These are phyloP conservation scores for Drosophila malerkotliana DNA, from an alignment of 1,140 invertebrate species.

Conservation along the genomic window DNA sequence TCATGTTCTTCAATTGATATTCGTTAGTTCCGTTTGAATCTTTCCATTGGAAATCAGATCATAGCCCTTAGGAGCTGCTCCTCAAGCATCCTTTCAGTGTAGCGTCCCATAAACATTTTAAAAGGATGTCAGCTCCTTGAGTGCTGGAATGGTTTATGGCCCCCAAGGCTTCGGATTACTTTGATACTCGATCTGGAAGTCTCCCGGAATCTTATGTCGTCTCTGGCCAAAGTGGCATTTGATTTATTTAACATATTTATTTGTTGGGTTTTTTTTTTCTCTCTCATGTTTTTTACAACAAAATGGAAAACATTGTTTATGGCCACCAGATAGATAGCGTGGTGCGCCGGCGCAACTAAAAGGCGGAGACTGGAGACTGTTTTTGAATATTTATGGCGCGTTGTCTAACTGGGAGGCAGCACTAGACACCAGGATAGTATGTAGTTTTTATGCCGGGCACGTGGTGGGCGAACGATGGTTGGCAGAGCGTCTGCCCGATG, in stretches of 20 bases:
- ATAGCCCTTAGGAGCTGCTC: no score
- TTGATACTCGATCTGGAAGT: slow-evolving; percentile 17
- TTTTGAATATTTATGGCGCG: slow-evolving; percentile 65
- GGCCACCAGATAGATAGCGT: slow-evolving; percentile 46
- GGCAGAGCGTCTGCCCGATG: slow-evolving; percentile 23
- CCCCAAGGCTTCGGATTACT: slow-evolving; percentile 63
- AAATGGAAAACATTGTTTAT: slow-evolving; percentile 57
- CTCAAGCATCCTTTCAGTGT: neutral
- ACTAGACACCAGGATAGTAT: slow-evolving; percentile 3
- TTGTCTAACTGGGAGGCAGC: slow-evolving; percentile 40
- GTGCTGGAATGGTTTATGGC: slow-evolving; percentile 53
- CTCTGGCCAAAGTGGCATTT: slow-evolving; percentile 46
- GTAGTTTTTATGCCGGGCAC: slow-evolving; percentile 56
- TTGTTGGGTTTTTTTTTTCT: slow-evolving; percentile 16
- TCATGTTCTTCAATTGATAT: neutral
- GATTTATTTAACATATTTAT: slow-evolving; percentile 53
- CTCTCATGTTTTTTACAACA: slow-evolving; percentile 25
- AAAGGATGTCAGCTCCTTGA: slow-evolving; percentile 19
- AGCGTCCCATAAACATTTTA: slow-evolving; percentile 18
- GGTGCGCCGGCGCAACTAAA: slow-evolving; percentile 41
- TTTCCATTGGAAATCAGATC: no score
- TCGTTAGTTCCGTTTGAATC: neutral
- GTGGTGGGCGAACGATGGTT: slow-evolving; percentile 48
- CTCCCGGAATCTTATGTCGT: slow-evolving; percentile 1
- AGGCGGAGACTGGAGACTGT: slow-evolving; percentile 19